A percentile compares a stretch with the other conserved stretches of the same genome.
Evolutionary conservation across 2,888 invertebrate species (phyloP).

Genomic region (Nemotelus pantherinus): DNA sequence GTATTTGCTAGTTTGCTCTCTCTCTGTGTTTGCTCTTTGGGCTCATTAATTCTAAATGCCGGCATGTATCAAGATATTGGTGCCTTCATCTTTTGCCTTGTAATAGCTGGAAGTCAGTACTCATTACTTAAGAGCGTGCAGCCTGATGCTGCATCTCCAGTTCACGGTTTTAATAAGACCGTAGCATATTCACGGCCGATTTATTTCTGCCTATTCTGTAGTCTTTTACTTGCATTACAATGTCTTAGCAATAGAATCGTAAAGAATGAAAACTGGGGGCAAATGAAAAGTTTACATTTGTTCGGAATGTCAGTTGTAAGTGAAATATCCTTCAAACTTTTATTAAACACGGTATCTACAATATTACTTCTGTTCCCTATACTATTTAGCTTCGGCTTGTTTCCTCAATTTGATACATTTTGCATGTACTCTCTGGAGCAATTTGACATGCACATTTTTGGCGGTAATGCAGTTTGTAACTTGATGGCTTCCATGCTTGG

Average conservation of each 20-base stretch:
- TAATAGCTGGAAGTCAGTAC: slow-evolving; percentile 98
- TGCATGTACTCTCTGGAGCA: slow-evolving; percentile 97
- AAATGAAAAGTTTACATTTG: slow-evolving; percentile 50
- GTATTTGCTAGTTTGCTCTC: slow-evolving; percentile 84
- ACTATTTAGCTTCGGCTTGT: slow-evolving; percentile 92
- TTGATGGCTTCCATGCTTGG: slow-evolving; percentile 85
- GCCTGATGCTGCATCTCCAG: slow-evolving; percentile 98
- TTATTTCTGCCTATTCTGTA: slow-evolving; percentile 87
- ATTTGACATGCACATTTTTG: slow-evolving; percentile 88
- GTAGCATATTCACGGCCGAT: slow-evolving; percentile 94
- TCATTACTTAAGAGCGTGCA: slow-evolving; percentile 97
- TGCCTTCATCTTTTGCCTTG: slow-evolving; percentile 94
- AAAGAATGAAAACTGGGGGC: slow-evolving; percentile 11
- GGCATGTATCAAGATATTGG: slow-evolving; percentile 92
- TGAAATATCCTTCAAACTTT: slow-evolving; percentile 71
- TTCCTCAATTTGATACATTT: slow-evolving; percentile 98
- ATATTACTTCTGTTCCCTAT: slow-evolving; percentile 91
- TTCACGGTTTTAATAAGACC: slow-evolving; percentile 96
- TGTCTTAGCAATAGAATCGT: slow-evolving; percentile 57
- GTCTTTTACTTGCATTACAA: slow-evolving; percentile 67
- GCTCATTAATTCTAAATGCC: slow-evolving; percentile 82
- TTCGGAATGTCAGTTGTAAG: slow-evolving; percentile 65
- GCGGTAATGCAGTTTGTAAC: slow-evolving; percentile 88
- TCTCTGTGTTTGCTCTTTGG: slow-evolving; percentile 84
- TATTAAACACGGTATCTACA: slow-evolving; percentile 79